Conservation (phyloP, 2,797 vertebrate species). For the Sebastes kiyomatsui region DNA sequence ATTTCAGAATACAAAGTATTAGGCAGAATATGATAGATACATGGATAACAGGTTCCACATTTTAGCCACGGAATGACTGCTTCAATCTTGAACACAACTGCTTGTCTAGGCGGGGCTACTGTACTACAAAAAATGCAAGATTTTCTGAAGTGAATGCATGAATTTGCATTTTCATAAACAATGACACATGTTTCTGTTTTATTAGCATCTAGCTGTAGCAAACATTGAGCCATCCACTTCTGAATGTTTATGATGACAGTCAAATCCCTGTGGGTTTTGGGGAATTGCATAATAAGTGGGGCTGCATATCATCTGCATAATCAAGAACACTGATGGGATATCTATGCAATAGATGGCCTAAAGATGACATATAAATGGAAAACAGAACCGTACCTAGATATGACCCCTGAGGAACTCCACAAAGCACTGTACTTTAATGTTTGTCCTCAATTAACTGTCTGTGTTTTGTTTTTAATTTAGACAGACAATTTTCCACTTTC, state of each 20-base stretch:
- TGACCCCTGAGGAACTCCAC: conserved; percentile 1
- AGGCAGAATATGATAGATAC: not conserved
- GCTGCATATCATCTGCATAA: conserved; percentile 49
- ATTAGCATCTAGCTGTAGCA: not conserved
- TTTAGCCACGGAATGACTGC: not conserved
- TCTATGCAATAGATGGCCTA: conserved; percentile 3
- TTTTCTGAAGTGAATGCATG: not conserved
- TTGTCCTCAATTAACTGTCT: not conserved
- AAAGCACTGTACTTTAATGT: not conserved
- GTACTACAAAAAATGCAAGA: not conserved
- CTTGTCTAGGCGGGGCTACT: not conserved
- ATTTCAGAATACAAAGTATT: not conserved
- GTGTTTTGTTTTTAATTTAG: not conserved
- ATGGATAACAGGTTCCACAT: not conserved
- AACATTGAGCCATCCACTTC: conserved; percentile 28
- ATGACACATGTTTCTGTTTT: not conserved
- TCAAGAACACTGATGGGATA: conserved; percentile 23
- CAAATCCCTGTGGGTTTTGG: conserved; percentile 34
- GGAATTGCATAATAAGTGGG: conserved; percentile 42
- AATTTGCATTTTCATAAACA: not conserved
- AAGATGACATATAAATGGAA: conserved; percentile 17
- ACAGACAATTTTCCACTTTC: not conserved
- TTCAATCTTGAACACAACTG: not conserved
- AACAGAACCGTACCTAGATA: not conserved
- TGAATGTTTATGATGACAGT: conserved; percentile 30